Evolutionary conservation across 53 echinoderm and acorn worm genomes (phyloP), one percentile per base, ranked within the genome.

Genomic region (Paracentrotus lividus): DNA sequence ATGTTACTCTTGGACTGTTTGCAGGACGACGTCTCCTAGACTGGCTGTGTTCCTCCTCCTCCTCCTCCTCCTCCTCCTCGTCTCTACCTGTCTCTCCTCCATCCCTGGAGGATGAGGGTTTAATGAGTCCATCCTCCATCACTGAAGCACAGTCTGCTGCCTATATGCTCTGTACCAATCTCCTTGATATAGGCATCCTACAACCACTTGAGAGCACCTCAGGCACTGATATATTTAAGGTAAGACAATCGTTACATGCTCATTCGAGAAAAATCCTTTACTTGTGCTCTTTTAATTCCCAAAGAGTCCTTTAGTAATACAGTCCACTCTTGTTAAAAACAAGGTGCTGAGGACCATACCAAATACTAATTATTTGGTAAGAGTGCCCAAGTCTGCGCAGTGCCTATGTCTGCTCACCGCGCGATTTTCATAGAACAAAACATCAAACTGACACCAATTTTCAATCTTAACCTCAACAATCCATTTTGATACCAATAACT

Each of bases 141-240:
- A 36, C 93, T 4, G 97, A 97, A 64, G 93, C 78, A 31, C 94
- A 95, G 38, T 43, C 93, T 10, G 93, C 97, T 24, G 77, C 95
- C 26, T 34, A 90, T 26, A 67, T 90, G 6, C 95, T 97, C 47
- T 97, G 97, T 29, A 43, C 94, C 40, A 96, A 94, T 78, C 93
- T 97, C 15, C 93, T 97, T 72, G 97, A 96, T 85, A 97, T 97
- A 23, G 96, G 97, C 21, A 94, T 97, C 65, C 94, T 97, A 90
- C 95, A 93, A 78, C 96, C 97, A 13, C 95, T 97, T 44, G 97
- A 97, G 94, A 93, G 65, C 51, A 85, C 93, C 15, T 84, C 94
- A 0, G 95, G 95, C 21, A 94, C 94, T 3, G 93, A 94, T 0
- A 87, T 77, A 24, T 97, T 97, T 88, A 97, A 94, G 95, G 97